Conservation (phyloP, 2,888 invertebrate genomes). For the Torymus texanus region DNA sequence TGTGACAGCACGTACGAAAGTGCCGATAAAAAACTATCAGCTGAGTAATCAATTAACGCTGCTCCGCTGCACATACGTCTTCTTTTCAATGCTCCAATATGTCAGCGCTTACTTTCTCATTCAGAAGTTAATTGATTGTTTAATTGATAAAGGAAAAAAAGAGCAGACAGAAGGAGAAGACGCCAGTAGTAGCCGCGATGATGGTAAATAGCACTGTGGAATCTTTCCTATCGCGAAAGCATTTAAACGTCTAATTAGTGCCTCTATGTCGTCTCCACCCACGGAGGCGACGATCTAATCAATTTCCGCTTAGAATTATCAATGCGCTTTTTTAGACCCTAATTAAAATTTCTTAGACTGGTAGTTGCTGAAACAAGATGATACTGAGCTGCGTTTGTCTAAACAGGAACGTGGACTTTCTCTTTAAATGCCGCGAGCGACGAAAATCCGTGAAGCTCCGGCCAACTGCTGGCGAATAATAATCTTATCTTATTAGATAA, state of each 20-base stretch:
- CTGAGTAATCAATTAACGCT: conserved; percentile 17
- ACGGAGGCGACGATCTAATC: conserved; percentile 13
- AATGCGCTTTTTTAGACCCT: background rate
- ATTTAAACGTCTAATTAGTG: conserved; percentile 39
- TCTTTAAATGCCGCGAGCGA: background rate
- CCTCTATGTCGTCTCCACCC: conserved; percentile 12
- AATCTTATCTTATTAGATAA: conserved; percentile 51
- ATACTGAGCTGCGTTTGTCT: too few relatives aligned
- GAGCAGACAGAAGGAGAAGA: background rate
- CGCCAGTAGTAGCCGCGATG: background rate
- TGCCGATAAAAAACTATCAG: background rate
- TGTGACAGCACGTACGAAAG: background rate
- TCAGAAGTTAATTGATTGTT: conserved; percentile 17
- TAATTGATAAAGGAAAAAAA: background rate
- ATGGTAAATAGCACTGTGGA: conserved; percentile 19
- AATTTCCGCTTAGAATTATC: conserved; percentile 42
- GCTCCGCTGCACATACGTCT: conserved; percentile 8
- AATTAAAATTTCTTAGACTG: background rate
- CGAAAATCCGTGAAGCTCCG: background rate
- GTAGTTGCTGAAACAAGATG: too few relatives aligned
- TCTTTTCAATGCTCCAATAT: conserved; percentile 5
- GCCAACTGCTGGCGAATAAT: background rate
- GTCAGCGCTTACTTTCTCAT: conserved; percentile 8
- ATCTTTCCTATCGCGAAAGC: conserved; percentile 32
- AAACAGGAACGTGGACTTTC: too few relatives aligned